A percentile compares a stretch with the other conserved stretches of the same genome.
Conservation (phyloP, 2,113 vertebrate species). For the Megalops atlanticus region DNA sequence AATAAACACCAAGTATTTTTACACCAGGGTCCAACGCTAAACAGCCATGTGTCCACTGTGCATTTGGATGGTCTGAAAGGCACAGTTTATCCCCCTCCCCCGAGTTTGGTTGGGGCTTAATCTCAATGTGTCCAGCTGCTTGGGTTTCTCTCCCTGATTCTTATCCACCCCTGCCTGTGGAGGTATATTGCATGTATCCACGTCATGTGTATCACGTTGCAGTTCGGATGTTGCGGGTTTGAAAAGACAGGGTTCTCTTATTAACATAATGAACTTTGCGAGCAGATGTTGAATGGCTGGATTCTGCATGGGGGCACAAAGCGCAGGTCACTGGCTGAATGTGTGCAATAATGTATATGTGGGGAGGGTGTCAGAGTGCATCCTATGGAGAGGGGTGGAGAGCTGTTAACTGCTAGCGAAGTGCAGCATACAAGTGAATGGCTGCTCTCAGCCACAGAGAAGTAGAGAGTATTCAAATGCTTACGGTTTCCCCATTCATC, state of each 20-base stretch:
- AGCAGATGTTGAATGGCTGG: background rate
- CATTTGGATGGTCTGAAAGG: too few species aligned
- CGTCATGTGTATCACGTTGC: background rate
- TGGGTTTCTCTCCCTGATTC: background rate
- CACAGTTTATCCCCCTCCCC: too few species aligned
- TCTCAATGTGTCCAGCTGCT: too few species aligned
- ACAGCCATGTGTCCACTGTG: background rate
- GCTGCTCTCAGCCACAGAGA: background rate
- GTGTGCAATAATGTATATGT: background rate
- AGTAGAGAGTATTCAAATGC: background rate
- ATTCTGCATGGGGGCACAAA: background rate
- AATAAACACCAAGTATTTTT: background rate
- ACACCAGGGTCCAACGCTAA: background rate
- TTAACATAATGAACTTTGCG: background rate
- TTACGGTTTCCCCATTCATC: background rate
- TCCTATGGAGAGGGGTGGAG: background rate
- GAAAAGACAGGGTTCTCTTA: background rate
- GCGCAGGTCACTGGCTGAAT: background rate
- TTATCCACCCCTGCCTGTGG: background rate
- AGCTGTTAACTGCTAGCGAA: background rate
- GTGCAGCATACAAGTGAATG: background rate
- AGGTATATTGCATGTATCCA: background rate
- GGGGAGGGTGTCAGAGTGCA: background rate
- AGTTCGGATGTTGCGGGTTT: background rate
- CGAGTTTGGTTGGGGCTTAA: too few species aligned